Percentiles rank a stretch among this genome's conserved stretches.
Conservation (phyloP, 2,888 invertebrate genomes). For the Sisyra terminalis region DNA sequence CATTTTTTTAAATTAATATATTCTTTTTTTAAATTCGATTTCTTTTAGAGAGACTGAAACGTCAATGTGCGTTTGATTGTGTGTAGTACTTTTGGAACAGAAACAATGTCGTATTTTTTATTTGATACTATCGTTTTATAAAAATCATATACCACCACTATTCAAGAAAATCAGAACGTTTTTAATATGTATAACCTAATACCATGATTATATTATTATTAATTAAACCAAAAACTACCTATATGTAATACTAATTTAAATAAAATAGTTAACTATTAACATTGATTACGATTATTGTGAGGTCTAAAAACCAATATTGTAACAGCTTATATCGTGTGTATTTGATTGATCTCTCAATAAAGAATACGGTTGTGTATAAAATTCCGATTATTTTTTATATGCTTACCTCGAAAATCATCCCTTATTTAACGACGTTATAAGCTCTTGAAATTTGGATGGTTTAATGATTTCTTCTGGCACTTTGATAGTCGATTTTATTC, state of each 20-base stretch:
- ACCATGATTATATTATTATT: constrained; percentile 2
- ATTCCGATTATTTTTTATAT: too few species aligned
- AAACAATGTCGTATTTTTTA: background rate
- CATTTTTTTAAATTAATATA: background rate
- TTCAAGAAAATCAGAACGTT: background rate
- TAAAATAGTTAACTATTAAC: constrained; percentile 1
- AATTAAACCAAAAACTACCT: background rate
- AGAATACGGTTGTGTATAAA: constrained; percentile 5
- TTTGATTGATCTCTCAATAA: constrained; percentile 4
- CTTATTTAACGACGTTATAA: too few species aligned
- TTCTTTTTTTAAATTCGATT: background rate
- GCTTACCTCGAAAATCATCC: too few species aligned
- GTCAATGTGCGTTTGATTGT: background rate
- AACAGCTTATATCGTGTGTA: background rate
- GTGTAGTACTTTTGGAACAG: background rate
- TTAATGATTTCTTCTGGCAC: too few species aligned
- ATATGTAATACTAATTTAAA: constrained; percentile 1
- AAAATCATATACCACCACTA: background rate
- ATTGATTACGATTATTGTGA: constrained; percentile 1
- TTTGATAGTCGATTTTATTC: too few species aligned
- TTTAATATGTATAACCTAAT: constrained; percentile 1
- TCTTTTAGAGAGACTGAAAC: background rate
- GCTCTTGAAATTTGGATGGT: too few species aligned
- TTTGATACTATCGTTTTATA: background rate
- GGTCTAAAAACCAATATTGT: constrained; percentile 1